These are phyloP conservation scores for Agrochola lota DNA, from an alignment of 2,888 invertebrate genomes.

Conservation along the genomic window DNA sequence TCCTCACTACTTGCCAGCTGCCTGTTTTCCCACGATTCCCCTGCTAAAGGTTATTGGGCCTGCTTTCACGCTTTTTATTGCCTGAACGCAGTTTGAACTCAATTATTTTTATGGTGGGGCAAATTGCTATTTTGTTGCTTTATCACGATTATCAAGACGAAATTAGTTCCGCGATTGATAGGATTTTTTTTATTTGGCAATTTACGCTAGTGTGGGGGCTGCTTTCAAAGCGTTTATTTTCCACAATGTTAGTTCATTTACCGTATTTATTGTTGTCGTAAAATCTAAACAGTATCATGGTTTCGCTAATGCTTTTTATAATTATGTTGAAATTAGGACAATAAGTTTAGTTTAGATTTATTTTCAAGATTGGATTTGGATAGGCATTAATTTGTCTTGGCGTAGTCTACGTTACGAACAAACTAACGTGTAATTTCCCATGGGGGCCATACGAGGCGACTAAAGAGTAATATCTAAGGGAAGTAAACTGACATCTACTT, in stretches of 20 bases:
- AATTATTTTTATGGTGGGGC: constrained; percentile 90
- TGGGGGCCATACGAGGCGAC: constrained; percentile 35
- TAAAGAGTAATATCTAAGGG: constrained; percentile 48
- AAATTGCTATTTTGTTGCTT: constrained; percentile 90
- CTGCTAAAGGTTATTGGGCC: constrained; percentile 89
- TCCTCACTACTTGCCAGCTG: constrained; percentile 87
- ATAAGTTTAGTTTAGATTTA: constrained; percentile 30
- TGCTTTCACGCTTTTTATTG: constrained; percentile 90
- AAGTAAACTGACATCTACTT: constrained; percentile 13
- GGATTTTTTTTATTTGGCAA: constrained; percentile 76
- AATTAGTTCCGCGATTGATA: constrained; percentile 88
- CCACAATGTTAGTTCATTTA: constrained; percentile 52
- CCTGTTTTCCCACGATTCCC: constrained; percentile 85
- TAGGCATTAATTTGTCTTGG: constrained; percentile 24
- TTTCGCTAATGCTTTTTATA: constrained; percentile 29
- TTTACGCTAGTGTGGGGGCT: constrained; percentile 65
- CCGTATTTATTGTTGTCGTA: constrained; percentile 43
- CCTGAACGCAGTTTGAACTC: constrained; percentile 90
- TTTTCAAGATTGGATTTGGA: constrained; percentile 39
- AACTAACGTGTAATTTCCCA: constrained; percentile 54
- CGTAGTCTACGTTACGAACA: constrained; percentile 37
- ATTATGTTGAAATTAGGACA: constrained; percentile 28
- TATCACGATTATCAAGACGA: constrained; percentile 89
- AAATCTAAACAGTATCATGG: constrained; percentile 32
- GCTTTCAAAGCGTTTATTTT: constrained; percentile 54